Base-by-base conservation (phyloP, 2,888 invertebrate genomes). In the Leucophenga maculata region DNA sequence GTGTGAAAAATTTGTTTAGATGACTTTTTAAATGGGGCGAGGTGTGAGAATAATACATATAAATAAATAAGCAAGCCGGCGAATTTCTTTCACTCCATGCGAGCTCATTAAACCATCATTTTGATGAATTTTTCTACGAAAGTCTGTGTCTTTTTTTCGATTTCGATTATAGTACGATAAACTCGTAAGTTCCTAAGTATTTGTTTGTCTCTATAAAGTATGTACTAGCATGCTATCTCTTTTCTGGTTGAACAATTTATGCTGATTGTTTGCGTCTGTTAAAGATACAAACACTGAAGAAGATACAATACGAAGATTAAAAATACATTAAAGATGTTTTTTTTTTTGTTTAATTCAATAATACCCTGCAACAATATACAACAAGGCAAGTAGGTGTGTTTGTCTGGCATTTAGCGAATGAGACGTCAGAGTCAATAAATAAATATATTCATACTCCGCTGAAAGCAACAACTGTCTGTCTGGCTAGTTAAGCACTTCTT, bases 41-140 rank as follows among this genome's bases (percentile, higher is more conserved):
- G 82, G 85, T 84, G 84, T 68, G 83, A 80, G 79, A 67, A 75
- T 69, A 72, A 67, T 67, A 6, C 14, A 48, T 50, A 67, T 67
- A 59, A 67, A 67, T 59, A 59, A 59, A 67, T 48, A 18, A 22
- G 13, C 16, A 50, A 50, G 6, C 6, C 2, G 74, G 74, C 8
- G 11, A 39, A 39, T 39, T 11, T 39, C 75, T 72, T 67, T 64
- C 64, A 32, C 52, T 44, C 20, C 60, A 73, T 69, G 62, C 69
- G 64, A 81, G 80, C 80, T 80, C 85, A 80, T 80, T 81, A 80
- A 80, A 84, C 76, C 83, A 83, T 80, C 73, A 80, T 78, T 84
- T 78, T 81, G 80, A 80, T 81, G 75, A 74, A 82, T 83, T 76
- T 72, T 70, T 46, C 39, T 52, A 67, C 46, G 48, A 8, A 14